Evolutionary conservation across 2,797 vertebrate genomes (phyloP), one percentile per base, ranked within the genome.

Genomic region (Eremophila alpestris): DNA sequence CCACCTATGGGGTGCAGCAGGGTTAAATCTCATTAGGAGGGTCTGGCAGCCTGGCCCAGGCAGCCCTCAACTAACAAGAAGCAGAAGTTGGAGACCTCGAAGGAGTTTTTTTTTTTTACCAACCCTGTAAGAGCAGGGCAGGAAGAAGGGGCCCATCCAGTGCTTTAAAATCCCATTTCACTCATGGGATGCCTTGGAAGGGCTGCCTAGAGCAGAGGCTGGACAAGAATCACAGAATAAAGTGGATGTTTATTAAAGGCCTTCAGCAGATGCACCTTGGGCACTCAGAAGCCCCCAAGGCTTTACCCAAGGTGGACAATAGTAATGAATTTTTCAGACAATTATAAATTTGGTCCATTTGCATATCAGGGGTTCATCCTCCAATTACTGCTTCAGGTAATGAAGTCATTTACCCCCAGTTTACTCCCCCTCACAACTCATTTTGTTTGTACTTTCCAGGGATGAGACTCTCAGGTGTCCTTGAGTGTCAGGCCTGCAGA

Each of bases 221-320:
- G 8, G 24, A 15, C 38, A 23, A 23, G 16, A 9, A 8, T 12
- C 2, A 36, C 16, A 13, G 27, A 55, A 38, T 26, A 45, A 54
- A 36, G 13, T 24, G 59, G n/a, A 7, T 2, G 10, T 78, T 64
- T 20, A 8, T 45, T 36, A 15, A 63, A 34, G 26, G 30, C 30
- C 11, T 59, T 40, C 17, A 5, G 5, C 0, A 14, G 73, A 13
- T 4, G 4, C 32, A 11, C 38, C 32, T 2, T 30, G 49, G 40
- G 49, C 49, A 10, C 20, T 5, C 48, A 77, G 58, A 13, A 52
- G 4, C 46, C 11, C 17, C 36, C 0, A 5, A 10, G 30, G 36
- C 20, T 18, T 3, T 58, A 43, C 38, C 32, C 48, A 34, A 16
- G 5, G 9, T 19, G 48, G 38, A 15, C 2, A 0, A 48, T 32